Percentiles rank a stretch among this genome's conserved stretches.
Conservation (phyloP, 2,797 vertebrate species). For the Rhincodon typus region DNA sequence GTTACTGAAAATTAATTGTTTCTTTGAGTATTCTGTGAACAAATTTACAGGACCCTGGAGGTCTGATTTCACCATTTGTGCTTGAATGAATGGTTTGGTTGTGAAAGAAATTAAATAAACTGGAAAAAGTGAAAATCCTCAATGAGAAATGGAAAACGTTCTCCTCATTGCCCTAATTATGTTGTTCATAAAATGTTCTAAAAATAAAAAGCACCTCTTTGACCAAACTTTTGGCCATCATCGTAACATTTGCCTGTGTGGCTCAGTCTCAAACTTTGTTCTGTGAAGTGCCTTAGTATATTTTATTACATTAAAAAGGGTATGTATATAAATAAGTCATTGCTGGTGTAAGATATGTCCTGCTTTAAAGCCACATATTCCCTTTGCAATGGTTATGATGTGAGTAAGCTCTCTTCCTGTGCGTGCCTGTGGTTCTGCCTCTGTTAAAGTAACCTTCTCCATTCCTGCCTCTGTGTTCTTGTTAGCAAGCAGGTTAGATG, state of each 20-base stretch:
- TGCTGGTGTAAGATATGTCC: background rate
- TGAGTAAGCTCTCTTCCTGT: background rate
- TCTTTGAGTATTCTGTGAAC: background rate
- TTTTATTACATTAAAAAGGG: background rate
- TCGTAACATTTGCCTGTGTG: background rate
- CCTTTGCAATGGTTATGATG: background rate
- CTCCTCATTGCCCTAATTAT: background rate
- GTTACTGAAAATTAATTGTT: background rate
- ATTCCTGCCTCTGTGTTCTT: background rate
- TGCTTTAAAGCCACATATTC: background rate
- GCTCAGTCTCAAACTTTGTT: background rate
- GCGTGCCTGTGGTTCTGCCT: background rate
- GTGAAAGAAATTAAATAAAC: background rate
- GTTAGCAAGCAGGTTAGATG: background rate
- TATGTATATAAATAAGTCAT: background rate
- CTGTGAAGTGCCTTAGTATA: background rate
- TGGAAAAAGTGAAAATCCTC: background rate
- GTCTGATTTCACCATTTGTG: background rate
- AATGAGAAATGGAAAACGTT: background rate
- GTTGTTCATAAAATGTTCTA: background rate
- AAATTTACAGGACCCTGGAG: background rate
- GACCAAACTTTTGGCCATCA: background rate
- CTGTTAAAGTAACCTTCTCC: background rate
- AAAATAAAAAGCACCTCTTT: background rate
- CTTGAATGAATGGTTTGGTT: background rate